phyloP scores from a whole-genome alignment of 2,888 invertebrate genomes.

The Macroteleia sp. region DNA sequence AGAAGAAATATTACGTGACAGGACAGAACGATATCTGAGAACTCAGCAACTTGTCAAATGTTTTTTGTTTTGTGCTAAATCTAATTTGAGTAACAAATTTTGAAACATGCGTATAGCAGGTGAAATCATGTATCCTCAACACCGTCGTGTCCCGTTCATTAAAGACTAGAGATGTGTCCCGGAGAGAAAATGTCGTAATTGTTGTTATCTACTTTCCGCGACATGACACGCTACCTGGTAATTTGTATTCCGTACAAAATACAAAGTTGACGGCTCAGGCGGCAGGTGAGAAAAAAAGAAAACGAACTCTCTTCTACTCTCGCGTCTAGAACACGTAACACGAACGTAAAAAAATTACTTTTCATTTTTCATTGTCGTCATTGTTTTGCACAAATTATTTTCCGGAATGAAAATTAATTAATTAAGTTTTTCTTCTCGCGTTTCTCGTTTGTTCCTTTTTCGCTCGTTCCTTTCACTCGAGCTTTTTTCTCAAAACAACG shows the following conservation, averaged over 20 bases:
- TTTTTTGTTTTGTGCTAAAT: slow-evolving; percentile 24
- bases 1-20: slow-evolving; percentile 27
- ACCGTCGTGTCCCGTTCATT: slow-evolving; percentile 17
- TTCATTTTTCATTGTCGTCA: slow-evolving; percentile 2
- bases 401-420: slow-evolving; percentile 3
- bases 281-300: slow-evolving; percentile 28
- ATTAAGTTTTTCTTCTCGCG: not conserved
- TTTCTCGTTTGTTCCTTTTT: not conserved
- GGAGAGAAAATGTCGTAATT: slow-evolving; percentile 65
- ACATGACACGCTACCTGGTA: slow-evolving; percentile 67
- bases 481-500: too few species aligned
- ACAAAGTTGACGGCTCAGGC: slow-evolving; percentile 6
- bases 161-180: slow-evolving; percentile 21
- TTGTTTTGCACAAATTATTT: slow-evolving; percentile 9
- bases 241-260: slow-evolving; percentile 66
- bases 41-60: slow-evolving; percentile 20
- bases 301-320: not conserved
- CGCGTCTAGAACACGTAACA: slow-evolving; percentile 1
- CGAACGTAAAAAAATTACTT: slow-evolving; percentile 23
- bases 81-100: slow-evolving; percentile 40
- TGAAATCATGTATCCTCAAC: slow-evolving; percentile 29
- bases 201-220: slow-evolving; percentile 70
- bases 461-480: too few species aligned
- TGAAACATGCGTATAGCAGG: slow-evolving; percentile 27
- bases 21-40: slow-evolving; percentile 7